A percentile compares a stretch with the other conserved stretches of the same genome.
Evolutionary conservation across 2,797 vertebrate genomes (phyloP).

Genomic region (Prunella strophiata): DNA sequence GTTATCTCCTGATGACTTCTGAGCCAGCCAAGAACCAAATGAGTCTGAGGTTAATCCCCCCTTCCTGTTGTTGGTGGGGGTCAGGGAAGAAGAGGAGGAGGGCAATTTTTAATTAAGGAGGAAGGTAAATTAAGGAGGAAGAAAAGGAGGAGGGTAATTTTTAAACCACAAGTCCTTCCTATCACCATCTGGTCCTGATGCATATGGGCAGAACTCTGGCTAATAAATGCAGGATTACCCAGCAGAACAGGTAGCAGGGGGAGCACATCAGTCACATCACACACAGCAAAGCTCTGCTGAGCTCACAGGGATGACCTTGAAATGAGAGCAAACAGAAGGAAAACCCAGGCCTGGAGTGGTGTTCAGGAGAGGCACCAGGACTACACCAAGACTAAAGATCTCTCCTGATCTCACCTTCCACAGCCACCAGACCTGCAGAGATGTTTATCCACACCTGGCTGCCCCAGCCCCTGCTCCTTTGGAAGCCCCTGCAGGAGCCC

Average conservation of each 20-base stretch:
- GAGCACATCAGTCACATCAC: not conserved
- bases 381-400: not conserved
- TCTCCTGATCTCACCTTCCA: not conserved
- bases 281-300: not conserved
- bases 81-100: not conserved
- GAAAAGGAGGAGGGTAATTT: not conserved
- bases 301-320: not conserved
- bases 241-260: not conserved
- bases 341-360: not conserved
- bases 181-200: slow-evolving; percentile 42
- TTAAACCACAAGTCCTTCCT: slow-evolving; percentile 11
- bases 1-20: not conserved
- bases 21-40: not conserved
- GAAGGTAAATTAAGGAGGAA: not conserved
- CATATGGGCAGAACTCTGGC: not conserved
- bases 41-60: not conserved
- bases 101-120: no score
- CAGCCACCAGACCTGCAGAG: not conserved
- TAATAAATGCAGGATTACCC: slow-evolving; percentile 31
- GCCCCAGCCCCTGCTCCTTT: not conserved
- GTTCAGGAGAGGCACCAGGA: not conserved
- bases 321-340: not conserved
- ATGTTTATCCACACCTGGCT: fast-evolving
- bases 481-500: not conserved
- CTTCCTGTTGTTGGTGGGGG: not conserved